Evolutionary conservation across 2,797 vertebrate species (phyloP).

Genomic region (Pangasius mekongensis): DNA sequence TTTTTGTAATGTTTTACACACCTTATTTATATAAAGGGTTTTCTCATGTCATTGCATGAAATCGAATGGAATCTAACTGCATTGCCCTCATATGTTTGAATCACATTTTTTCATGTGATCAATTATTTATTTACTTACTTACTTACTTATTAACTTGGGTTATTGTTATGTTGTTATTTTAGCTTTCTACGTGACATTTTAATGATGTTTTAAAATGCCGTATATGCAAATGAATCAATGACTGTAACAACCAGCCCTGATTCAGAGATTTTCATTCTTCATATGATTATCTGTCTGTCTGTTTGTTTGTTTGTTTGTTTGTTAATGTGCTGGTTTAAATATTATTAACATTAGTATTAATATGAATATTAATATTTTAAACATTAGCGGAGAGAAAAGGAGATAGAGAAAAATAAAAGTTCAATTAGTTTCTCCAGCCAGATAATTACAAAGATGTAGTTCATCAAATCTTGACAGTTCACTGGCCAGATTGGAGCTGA

Average conservation of each 20-base stretch:
- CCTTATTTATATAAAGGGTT: not conserved
- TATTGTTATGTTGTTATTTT: not conserved
- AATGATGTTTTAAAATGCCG: not conserved
- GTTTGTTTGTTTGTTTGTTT: not conserved
- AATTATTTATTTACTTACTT: not conserved
- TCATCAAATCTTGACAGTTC: conserved; percentile 42
- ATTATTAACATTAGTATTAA: not conserved
- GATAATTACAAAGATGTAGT: conserved; percentile 38
- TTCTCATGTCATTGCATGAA: not conserved
- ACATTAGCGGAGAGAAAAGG: not conserved
- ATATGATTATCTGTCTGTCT: not conserved
- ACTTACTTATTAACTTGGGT: not conserved
- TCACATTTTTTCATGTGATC: not conserved
- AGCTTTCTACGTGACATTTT: not conserved
- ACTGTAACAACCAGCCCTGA: not conserved
- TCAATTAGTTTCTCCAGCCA: not conserved
- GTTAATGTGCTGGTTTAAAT: not conserved
- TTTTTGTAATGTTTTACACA: not conserved
- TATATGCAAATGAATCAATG: not conserved
- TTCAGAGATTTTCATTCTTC: not conserved
- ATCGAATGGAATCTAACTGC: not conserved
- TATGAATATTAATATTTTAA: not conserved
- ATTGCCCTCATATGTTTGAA: not conserved
- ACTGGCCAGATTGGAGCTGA: conserved; percentile 36
- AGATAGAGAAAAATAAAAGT: not conserved